These are phyloP conservation scores for Eupithecia subfuscata DNA, from an alignment of 2,888 invertebrate species.

Conservation along the genomic window DNA sequence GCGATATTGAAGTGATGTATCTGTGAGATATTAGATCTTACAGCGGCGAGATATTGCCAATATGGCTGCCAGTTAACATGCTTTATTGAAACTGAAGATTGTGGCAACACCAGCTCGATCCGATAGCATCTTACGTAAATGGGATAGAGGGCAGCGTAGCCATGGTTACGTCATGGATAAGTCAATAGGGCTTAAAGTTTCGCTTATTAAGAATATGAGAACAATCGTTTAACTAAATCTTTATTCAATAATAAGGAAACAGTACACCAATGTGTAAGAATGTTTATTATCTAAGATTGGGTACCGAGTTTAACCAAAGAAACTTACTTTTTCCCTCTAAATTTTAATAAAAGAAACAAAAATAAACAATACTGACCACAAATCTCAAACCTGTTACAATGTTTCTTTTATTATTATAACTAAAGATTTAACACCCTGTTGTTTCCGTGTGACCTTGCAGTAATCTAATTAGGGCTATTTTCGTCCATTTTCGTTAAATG, in stretches of 20 bases:
- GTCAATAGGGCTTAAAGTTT: background rate
- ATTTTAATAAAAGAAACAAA: background rate
- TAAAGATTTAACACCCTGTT: background rate
- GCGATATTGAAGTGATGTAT: slow-evolving; percentile 36
- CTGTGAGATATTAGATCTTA: slow-evolving; percentile 36
- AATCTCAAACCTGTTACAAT: background rate
- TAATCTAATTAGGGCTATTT: slow-evolving; percentile 32
- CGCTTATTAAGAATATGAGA: background rate
- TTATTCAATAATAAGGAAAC: background rate
- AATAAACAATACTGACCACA: background rate
- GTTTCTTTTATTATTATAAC: too few species aligned
- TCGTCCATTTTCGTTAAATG: slow-evolving; percentile 40
- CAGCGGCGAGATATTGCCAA: slow-evolving; percentile 15
- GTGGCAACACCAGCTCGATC: slow-evolving; percentile 2
- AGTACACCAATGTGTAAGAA: background rate
- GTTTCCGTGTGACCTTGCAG: background rate
- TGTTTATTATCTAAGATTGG: background rate
- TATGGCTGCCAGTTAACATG: slow-evolving; percentile 7
- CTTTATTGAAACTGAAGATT: slow-evolving; percentile 14
- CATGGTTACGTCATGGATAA: background rate
- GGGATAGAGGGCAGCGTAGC: background rate
- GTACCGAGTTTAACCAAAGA: background rate
- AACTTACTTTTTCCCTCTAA: background rate
- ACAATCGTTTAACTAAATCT: background rate
- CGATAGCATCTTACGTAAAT: background rate